phyloP scores from a whole-genome alignment of 1,140 invertebrate species.

The Tribolium castaneum region DNA sequence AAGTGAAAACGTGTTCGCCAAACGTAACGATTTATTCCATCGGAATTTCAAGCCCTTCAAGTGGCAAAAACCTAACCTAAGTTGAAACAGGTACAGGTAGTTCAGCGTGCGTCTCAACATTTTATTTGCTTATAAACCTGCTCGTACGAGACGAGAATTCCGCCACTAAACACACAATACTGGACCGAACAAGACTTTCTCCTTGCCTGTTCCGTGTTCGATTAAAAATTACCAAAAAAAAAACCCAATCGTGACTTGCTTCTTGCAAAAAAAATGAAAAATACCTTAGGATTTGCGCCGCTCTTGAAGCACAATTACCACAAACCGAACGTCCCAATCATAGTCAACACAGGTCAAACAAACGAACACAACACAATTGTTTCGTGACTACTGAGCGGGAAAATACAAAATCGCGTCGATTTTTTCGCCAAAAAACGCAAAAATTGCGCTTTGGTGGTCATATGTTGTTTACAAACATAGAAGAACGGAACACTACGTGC shows the following conservation, averaged over 20 bases:
- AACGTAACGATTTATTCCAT: background rate
- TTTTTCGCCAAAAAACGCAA: constrained; percentile 7
- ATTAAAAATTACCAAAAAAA: background rate
- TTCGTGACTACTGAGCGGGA: background rate
- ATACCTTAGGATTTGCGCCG: background rate
- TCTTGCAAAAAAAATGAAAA: background rate
- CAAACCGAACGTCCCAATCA: constrained; percentile 22
- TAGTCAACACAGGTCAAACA: constrained; percentile 16
- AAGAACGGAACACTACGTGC: constrained; percentile 2
- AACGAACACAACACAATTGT: constrained; percentile 18
- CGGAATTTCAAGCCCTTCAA: background rate
- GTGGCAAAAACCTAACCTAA: constrained; percentile 20
- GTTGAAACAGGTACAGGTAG: constrained; percentile 14
- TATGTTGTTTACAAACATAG: constrained; percentile 52
- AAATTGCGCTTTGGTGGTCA: constrained; percentile 45
- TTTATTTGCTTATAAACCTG: constrained; percentile 26
- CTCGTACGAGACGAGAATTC: constrained; percentile 15
- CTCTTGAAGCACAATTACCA: constrained; percentile 1
- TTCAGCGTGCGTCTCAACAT: background rate
- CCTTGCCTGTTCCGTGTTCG: constrained; percentile 4
- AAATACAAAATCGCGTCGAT: background rate
- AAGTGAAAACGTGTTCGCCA: too few species aligned
- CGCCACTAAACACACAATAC: background rate
- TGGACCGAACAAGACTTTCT: constrained; percentile 17
- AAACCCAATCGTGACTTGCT: constrained; percentile 13